Base-by-base conservation (phyloP, 2,888 invertebrate genomes). In the Hymenopus coronatus region DNA sequence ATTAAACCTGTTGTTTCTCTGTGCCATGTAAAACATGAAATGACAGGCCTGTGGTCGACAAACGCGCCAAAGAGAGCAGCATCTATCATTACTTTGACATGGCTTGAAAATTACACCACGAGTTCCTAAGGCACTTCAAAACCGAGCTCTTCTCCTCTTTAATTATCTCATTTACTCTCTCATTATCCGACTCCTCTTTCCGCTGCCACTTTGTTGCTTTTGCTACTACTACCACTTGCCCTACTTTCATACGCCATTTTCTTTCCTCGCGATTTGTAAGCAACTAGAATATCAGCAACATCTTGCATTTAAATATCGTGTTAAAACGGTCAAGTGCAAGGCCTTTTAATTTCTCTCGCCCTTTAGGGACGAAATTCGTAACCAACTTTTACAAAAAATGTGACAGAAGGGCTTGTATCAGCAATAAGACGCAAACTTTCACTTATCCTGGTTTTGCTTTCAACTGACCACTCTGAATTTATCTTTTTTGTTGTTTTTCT, bases 41-140 rank as follows among this genome's bases (percentile, higher is more conserved):
- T 70, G 54, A 70, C 54, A 70, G 25, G 54, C 20, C 54, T 70
- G 54, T 25, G 54, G 54, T 70, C 54, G 6, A 70, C 54, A 46
- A 46, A 46, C 46, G 46, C 46, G 46, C 46, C 46, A 46, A 46
- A 46, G 46, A 46, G 46, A 46, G 46, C 84, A 84, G 46, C 33
- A 40, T 15, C 85, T 85, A 85, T 85, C 46, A 85, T 85, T 85
- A 85, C 40, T 85, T 85, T 40, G 33, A 46, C 85, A 27, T 85
- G 85, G 46, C 40, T 54, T 46, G 85, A 7, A 85, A 85, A 85
- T 85, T 40, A 85, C 85, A 85, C 54, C 54, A 70, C 25, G 20
- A 15, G 15, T 25, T 70, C 4, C 6, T 70, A 70, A 15, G 54
- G 54, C 54, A 70, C 54, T 70, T 70, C 54, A 70, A 70, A 70